Base-by-base conservation (phyloP, 2,888 invertebrate genomes). In the Anthrax anthrax region DNA sequence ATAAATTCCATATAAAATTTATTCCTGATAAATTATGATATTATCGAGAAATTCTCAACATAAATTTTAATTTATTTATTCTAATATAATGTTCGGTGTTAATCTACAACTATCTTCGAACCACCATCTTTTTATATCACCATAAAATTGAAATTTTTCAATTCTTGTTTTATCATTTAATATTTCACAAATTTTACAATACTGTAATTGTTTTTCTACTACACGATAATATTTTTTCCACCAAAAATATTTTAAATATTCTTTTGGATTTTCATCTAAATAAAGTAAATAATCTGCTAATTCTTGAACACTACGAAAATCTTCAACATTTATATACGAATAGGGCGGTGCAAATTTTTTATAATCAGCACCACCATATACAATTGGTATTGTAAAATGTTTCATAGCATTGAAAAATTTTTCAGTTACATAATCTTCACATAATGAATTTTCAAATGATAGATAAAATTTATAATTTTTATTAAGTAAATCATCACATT, bases 381-480 rank as follows among this genome's bases (percentile, higher is more conserved):
- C 80, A 5, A 81, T 72, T 2, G 81, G 81, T 36, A 81, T 62
- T 13, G 12, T 32, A 32, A 12, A 1, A 32, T 32, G 13, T 32
- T 5, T 23, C 12, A 32, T 12, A 32, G 13, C 57, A 10, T 52
- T 55, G 37, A 56, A 67, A 1, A 67, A 54, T 60, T 82, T 81
- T 58, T 81, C 81, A 1, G 81, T 80, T 37, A 82, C 76, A 59
- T 82, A 82, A 60, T 82, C 81, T 41, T 68, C 62, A 62, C 81
- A 82, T 50, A 80, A 70, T 10, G 80, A 77, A 58, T 81, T 82
- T 58, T 82, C 81, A 55, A 81, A 81, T 10, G 73, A 64, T 47
- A 82, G 63, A 56, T 81, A 81, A 58, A 82, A 82, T 58, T 75
- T 78, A 58, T 81, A 82, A 48, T 76, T 69, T n/a, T 63, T 60